These are phyloP conservation scores for Meiosimyza platycephala DNA, from an alignment of 2,888 invertebrate genomes.

Conservation along the genomic window DNA sequence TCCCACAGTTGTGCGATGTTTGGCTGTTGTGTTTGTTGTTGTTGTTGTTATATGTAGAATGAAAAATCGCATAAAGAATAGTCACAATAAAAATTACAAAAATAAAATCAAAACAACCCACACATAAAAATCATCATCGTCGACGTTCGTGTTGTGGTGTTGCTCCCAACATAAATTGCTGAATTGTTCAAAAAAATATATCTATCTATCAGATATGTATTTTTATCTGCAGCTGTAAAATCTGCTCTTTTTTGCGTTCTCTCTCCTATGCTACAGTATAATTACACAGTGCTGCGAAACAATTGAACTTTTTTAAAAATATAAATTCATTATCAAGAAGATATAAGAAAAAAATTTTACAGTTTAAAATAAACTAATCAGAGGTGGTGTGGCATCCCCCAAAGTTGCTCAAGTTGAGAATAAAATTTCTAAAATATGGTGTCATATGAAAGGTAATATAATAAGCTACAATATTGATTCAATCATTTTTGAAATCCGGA, in stretches of 20 bases:
- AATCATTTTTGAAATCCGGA: too few relatives aligned
- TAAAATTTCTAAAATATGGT: too few relatives aligned
- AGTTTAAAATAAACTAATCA: too few relatives aligned
- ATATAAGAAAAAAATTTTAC: too few relatives aligned
- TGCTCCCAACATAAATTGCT: constrained; percentile 17
- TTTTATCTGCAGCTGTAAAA: neutral
- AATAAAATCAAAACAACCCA: constrained; percentile 8
- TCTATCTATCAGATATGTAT: neutral
- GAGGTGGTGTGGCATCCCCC: too few relatives aligned
- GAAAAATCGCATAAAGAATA: neutral
- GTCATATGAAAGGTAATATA: too few relatives aligned
- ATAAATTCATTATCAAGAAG: too few relatives aligned
- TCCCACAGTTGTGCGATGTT: constrained; percentile 11
- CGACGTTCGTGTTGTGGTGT: neutral
- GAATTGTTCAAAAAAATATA: constrained; percentile 5
- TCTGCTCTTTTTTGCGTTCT: neutral
- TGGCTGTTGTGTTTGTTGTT: neutral
- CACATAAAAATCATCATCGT: neutral
- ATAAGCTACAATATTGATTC: too few relatives aligned
- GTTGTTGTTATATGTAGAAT: neutral
- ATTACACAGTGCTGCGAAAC: neutral
- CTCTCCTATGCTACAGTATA: neutral
- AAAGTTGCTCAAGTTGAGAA: too few relatives aligned
- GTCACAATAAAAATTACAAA: neutral
- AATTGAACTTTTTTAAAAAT: constrained; percentile 1